phyloP scores from a whole-genome alignment of 2,113 vertebrate species.

The Cromileptes altivelis region DNA sequence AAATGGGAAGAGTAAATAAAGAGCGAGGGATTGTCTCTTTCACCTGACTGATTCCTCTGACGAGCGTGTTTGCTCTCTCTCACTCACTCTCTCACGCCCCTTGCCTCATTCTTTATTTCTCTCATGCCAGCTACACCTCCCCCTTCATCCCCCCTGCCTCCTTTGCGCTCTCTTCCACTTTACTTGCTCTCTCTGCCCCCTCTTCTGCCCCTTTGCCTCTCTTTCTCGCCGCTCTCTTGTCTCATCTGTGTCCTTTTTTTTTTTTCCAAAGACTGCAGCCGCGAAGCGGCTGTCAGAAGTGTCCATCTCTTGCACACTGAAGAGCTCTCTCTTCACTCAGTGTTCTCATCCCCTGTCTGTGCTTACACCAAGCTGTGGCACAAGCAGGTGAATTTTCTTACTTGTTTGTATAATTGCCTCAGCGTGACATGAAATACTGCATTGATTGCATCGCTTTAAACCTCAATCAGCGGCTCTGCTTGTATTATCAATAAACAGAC shows the following conservation, averaged over 20 bases:
- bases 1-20: slow-evolving; percentile 82
- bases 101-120: slow-evolving; percentile 58
- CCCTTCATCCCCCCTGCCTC: slow-evolving; percentile 7
- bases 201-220: slow-evolving; percentile 46
- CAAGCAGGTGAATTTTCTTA: slow-evolving; percentile 52
- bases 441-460: slow-evolving; percentile 66
- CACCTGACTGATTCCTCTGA: slow-evolving; percentile 79
- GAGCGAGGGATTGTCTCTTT: slow-evolving; percentile 81
- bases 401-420: slow-evolving; percentile 64
- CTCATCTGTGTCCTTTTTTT: slow-evolving; percentile 26
- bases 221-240: slow-evolving; percentile 30
- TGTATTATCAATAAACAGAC: slow-evolving; percentile 42
- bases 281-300: slow-evolving; percentile 42
- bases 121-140: slow-evolving; percentile 48
- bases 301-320: slow-evolving; percentile 56
- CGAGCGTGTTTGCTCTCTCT: slow-evolving; percentile 64
- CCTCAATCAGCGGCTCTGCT: slow-evolving; percentile 55
- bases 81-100: slow-evolving; percentile 54
- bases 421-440: slow-evolving; percentile 39
- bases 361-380: slow-evolving; percentile 29
- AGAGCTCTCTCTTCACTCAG: slow-evolving; percentile 28
- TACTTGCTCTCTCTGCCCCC: slow-evolving; percentile 37
- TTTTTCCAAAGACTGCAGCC: slow-evolving; percentile 24
- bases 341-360: slow-evolving; percentile 21
- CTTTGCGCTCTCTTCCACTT: slow-evolving; percentile 52